These are phyloP conservation scores for Trichopoda pennipes DNA, from an alignment of 2,888 invertebrate species.

Conservation along the genomic window DNA sequence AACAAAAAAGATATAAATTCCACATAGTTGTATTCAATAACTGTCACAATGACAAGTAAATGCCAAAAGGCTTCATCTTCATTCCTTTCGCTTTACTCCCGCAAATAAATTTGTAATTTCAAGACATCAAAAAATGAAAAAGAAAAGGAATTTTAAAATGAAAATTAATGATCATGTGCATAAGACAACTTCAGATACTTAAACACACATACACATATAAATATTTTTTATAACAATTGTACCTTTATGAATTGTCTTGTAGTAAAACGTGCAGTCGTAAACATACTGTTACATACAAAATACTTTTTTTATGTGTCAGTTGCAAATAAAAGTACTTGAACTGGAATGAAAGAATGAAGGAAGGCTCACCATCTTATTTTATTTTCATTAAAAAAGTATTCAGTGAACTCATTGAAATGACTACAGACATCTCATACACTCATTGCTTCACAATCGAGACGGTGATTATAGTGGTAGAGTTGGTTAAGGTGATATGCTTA, in stretches of 20 bases:
- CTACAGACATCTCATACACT: slow-evolving; percentile 21
- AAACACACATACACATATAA: neutral
- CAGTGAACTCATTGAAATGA: slow-evolving; percentile 42
- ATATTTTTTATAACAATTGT: slow-evolving; percentile 56
- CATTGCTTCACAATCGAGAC: neutral
- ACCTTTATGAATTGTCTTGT: slow-evolving; percentile 64
- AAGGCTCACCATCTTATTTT: no score
- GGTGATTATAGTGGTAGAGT: neutral
- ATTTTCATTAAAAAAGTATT: no score
- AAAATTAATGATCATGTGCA: slow-evolving; percentile 66
- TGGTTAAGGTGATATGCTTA: neutral
- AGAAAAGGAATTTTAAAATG: slow-evolving; percentile 47
- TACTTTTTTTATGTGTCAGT: slow-evolving; percentile 61
- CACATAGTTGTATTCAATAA: slow-evolving; percentile 48
- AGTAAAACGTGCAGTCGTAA: slow-evolving; percentile 17
- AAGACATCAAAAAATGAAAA: slow-evolving; percentile 30
- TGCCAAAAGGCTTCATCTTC: slow-evolving; percentile 47
- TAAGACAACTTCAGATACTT: slow-evolving; percentile 50
- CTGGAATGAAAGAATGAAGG: slow-evolving; percentile 30
- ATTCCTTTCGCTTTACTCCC: neutral
- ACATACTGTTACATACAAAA: slow-evolving; percentile 50
- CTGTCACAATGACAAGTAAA: slow-evolving; percentile 65
- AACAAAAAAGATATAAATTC: no score
- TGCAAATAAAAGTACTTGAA: slow-evolving; percentile 59
- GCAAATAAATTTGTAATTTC: slow-evolving; percentile 37